Base-by-base conservation (phyloP, 1,140 invertebrate species). In the Rhagoletis pomonella region DNA sequence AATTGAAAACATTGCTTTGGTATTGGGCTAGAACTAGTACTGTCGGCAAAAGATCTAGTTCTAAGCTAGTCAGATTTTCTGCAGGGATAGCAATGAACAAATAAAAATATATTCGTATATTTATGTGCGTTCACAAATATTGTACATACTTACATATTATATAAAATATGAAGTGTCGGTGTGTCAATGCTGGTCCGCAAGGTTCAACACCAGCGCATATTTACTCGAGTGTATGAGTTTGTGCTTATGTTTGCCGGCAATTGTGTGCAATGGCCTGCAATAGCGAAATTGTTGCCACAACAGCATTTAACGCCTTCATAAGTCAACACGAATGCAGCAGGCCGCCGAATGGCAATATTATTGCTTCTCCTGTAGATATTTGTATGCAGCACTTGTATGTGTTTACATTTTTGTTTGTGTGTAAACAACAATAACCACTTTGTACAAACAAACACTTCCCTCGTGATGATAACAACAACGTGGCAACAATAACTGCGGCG, bases 371-470 rank as follows among this genome's bases (percentile, higher is more conserved):
- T 0, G 29, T 29, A 29, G 29, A 29, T 29, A 29, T 29, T 29
- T 29, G 29, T 29, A 29, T 29, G 29, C 29, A 29, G 29, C 29
- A 29, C 29, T 29, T 55, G 50, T 5, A 10, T 55, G 50, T 55
- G 50, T 55, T 55, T 3, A 10, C 10, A 55, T 55, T 7, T 62
- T 14, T 62, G 60, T n/a, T 4, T 62, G 17, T 62, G 17, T 73
- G 67, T 17, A 73, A 73, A 73, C 67, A 73, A 73, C 67, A 73
- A 73, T 73, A 73, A 73, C 42, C 67, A 39, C 42, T 73, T 47
- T 42, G 67, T 39, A 42, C 39, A 73, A 73, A 44, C 67, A 73
- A 73, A 73, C 67, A n/a, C 42, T 44, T 67, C 14, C 0, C 39
- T 73, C 67, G 67, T 73, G 39, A 29, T 29, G 1, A 73, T 73